Evolutionary conservation across 2,888 invertebrate species (phyloP), one percentile per base, ranked within the genome.

Genomic region (Scrobipalpa atriplicella): DNA sequence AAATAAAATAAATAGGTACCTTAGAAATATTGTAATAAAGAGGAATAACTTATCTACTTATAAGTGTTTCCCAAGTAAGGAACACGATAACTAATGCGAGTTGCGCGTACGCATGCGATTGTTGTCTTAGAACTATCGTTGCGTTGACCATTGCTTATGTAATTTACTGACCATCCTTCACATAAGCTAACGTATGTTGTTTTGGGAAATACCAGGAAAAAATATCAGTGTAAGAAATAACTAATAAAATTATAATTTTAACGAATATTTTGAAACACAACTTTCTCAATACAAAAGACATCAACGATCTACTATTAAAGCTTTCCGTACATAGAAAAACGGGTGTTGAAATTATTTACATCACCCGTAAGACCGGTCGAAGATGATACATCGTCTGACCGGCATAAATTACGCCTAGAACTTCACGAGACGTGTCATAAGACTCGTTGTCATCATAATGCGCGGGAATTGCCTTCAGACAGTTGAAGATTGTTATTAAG

Each of bases 261-360:
- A n/a, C n/a, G 0, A 58, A n/a, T 19, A 7, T 56, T n/a, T 7
- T n/a, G 16, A 36, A 16, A 36, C 11, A n/a, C 8, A 0, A 39
- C 5, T 61, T 41, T 41, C 52, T 66, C 54, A 1, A n/a, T 66
- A 66, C 43, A 66, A 66, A 66, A 66, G 62, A 66, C 54, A 66
- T 66, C 66, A 66, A 62, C 66, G 62, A 54, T 19, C 29, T n/a
- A n/a, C n/a, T n/a, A n/a, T n/a, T n/a, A n/a, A n/a, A n/a, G n/a
- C n/a, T n/a, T n/a, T n/a, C n/a, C n/a, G n/a, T 72, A 58, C 58
- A 72, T 66, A 72, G 75, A 78, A 78, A 77, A 68, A n/a, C 75
- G 71, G 71, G 73, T 82, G 79, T 75, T 78, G 81, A 81, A 83
- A 85, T 73, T 79, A 68, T 77, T 85, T 85, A 81, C 83, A 69